Percentiles rank a stretch among this genome's conserved stretches.
These are phyloP conservation scores for Sebastes reedi DNA, from an alignment of 2,797 vertebrate genomes.

Conservation along the genomic window DNA sequence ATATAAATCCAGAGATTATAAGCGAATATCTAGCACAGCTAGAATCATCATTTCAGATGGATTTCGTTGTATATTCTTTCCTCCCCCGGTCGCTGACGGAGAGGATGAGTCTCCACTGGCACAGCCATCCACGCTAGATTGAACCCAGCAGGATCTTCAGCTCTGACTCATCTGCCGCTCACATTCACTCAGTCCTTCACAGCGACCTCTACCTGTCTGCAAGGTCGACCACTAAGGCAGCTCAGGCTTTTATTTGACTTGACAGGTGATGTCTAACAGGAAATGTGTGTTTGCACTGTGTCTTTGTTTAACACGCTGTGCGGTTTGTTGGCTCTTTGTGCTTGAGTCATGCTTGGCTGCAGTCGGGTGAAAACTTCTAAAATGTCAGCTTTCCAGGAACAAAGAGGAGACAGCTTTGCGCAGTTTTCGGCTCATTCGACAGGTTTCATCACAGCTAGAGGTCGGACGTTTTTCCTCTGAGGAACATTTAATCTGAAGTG, in stretches of 20 bases:
- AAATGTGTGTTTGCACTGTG: conserved; percentile 17
- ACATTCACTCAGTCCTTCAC: neutral
- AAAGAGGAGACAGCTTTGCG: neutral
- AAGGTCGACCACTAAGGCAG: neutral
- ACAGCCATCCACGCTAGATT: neutral
- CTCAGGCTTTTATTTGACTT: neutral
- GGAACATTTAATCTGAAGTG: neutral
- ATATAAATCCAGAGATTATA: neutral
- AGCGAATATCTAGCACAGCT: neutral
- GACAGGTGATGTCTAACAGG: conserved; percentile 11
- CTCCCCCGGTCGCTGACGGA: neutral
- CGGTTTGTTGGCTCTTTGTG: neutral
- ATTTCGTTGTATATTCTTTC: neutral
- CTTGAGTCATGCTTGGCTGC: neutral
- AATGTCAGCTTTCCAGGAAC: neutral
- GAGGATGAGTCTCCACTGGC: conserved; percentile 15
- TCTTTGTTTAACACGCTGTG: neutral
- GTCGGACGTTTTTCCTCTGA: neutral
- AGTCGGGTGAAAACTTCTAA: neutral
- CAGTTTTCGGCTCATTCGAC: neutral
- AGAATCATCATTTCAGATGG: neutral
- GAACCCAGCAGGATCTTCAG: conserved; percentile 28
- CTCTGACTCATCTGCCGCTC: conserved; percentile 37
- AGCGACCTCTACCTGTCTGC: neutral
- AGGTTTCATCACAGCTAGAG: neutral